Evolutionary conservation across 1,140 invertebrate species (phyloP).

Genomic region (Drosophila grimshawi): DNA sequence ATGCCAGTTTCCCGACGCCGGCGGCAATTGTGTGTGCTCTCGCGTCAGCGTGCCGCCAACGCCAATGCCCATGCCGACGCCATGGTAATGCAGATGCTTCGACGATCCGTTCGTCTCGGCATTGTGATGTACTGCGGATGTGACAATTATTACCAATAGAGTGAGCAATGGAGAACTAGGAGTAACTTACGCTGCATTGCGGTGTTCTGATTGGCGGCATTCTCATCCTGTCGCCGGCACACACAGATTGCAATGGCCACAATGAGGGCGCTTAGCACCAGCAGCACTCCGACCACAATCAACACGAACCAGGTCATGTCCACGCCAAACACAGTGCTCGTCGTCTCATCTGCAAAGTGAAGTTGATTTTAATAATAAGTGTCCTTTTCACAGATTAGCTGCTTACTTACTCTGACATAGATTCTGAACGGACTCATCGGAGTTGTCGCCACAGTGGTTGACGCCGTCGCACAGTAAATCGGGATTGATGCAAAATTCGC

Average conservation of each 20-base stretch:
- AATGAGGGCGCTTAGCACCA: slow-evolving; percentile 89
- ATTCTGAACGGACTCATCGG: slow-evolving; percentile 92
- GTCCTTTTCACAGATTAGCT: no score
- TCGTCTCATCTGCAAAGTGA: slow-evolving; percentile 88
- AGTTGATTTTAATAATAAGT: not conserved
- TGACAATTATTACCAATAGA: not conserved
- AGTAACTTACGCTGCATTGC: slow-evolving; percentile 69
- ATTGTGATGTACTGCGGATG: slow-evolving; percentile 90
- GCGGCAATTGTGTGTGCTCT: slow-evolving; percentile 84
- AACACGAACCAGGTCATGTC: slow-evolving; percentile 91
- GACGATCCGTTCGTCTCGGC: slow-evolving; percentile 91
- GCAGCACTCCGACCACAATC: slow-evolving; percentile 88
- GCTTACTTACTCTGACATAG: slow-evolving; percentile 91
- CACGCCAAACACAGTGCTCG: slow-evolving; percentile 90
- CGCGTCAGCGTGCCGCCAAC: slow-evolving; percentile 84
- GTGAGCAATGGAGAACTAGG: not conserved
- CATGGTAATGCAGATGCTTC: slow-evolving; percentile 86
- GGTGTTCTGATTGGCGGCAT: slow-evolving; percentile 85
- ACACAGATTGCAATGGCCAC: slow-evolving; percentile 89
- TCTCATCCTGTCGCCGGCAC: slow-evolving; percentile 88
- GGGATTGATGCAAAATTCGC: slow-evolving; percentile 94
- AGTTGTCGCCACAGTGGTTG: slow-evolving; percentile 96
- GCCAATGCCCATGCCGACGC: slow-evolving; percentile 54
- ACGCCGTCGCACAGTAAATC: slow-evolving; percentile 95
- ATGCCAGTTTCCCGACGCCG: slow-evolving; percentile 94